These are phyloP conservation scores for Halocaridina rubra DNA, from an alignment of 2,888 invertebrate species.

Conservation along the genomic window DNA sequence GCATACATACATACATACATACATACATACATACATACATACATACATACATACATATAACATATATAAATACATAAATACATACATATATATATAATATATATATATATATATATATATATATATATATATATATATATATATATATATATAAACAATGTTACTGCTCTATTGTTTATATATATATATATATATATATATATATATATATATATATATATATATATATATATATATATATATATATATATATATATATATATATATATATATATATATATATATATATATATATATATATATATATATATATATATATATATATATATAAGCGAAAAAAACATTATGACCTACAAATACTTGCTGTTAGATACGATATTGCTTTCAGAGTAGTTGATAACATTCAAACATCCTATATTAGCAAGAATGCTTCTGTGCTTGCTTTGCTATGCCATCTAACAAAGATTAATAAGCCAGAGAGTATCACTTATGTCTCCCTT, in stretches of 20 bases:
- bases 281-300: neutral
- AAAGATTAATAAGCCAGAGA: too few relatives aligned
- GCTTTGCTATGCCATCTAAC: too few relatives aligned
- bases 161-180: too few relatives aligned
- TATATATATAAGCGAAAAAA: too few relatives aligned
- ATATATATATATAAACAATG: neutral
- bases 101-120: neutral
- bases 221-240: slow-evolving; percentile 30
- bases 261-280: neutral
- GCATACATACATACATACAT: neutral
- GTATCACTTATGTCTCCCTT: too few relatives aligned
- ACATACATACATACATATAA: neutral
- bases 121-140: neutral
- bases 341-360: too few relatives aligned
- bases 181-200: neutral
- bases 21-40: neutral
- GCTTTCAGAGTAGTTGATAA: too few relatives aligned
- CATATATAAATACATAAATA: neutral
- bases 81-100: neutral
- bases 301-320: neutral
- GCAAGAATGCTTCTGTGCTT: too few relatives aligned
- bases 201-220: slow-evolving; percentile 21
- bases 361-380: too few relatives aligned
- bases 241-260: neutral
- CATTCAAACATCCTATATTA: too few relatives aligned